Evolutionary conservation across 2,797 vertebrate genomes (phyloP).

Genomic region (Glossophaga mutica): DNA sequence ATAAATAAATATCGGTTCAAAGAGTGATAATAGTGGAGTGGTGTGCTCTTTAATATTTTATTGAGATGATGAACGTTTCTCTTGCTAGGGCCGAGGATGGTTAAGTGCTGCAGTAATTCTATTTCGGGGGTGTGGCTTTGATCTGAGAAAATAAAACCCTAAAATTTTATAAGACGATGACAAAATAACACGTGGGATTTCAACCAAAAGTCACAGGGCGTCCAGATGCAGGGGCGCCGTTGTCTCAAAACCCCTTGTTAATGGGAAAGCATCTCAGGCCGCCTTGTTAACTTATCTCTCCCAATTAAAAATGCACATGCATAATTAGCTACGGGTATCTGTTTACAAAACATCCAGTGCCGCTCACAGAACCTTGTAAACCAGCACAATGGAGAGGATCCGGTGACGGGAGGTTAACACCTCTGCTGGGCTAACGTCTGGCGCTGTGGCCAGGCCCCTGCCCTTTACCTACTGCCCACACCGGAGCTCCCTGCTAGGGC

Average conservation of each 20-base stretch:
- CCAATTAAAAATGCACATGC: slow-evolving; percentile 40
- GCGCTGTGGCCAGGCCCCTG: background rate
- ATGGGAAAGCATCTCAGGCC: background rate
- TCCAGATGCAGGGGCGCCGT: background rate
- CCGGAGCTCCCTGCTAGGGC: background rate
- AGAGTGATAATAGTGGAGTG: slow-evolving; percentile 23
- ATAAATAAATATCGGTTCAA: slow-evolving; percentile 68
- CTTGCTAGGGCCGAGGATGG: background rate
- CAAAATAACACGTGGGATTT: background rate
- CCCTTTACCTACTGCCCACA: background rate
- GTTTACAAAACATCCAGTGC: slow-evolving; percentile 65
- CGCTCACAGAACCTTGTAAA: slow-evolving; percentile 54
- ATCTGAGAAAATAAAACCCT: background rate
- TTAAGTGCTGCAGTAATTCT: background rate
- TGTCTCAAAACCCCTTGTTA: background rate
- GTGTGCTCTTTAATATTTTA: background rate
- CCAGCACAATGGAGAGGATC: slow-evolving; percentile 49
- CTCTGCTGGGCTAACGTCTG: background rate
- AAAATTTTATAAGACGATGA: background rate
- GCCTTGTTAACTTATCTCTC: slow-evolving; percentile 31
- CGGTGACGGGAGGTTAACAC: background rate
- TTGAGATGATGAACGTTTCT: background rate
- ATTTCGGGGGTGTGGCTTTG: background rate
- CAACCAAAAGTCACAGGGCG: background rate
- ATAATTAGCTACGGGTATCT: slow-evolving; percentile 62